Base-by-base conservation (phyloP, 1,140 invertebrate species). In the Scaptomyza hsui region DNA sequence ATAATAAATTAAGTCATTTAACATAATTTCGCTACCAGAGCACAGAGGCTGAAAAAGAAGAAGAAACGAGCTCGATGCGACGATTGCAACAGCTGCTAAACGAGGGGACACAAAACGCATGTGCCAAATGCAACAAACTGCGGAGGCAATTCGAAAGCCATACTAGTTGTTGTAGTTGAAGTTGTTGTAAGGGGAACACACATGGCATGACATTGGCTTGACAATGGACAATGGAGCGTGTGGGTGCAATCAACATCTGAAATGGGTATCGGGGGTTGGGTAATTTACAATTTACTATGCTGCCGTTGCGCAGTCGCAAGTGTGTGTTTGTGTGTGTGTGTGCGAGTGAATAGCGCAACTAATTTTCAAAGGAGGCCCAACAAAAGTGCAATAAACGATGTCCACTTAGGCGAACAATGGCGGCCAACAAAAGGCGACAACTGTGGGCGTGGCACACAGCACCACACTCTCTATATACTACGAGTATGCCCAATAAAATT, bases 1-100 rank as follows among this genome's bases (percentile, higher is more conserved):
- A 82, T 88, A 72, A 88, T 86, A 86, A 86, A 86, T 86, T 88
- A 86, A 86, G 82, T 70, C 78, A 86, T 86, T 86, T 86, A 86
- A 81, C 74, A 78, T 88, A 81, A 86, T 88, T 86, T 88, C 75
- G 82, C 82, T 86, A 88, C 79, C 78, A 82, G 59, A 61, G 77
- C 3, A 12, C 12, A 37, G 32, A n/a, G n/a, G 32, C 10, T n/a
- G n/a, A 35, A n/a, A n/a, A 35, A 35, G 10, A 35, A 37, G 32
- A 37, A 37, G 12, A 24, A 24, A 6, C 60, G 55, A 32, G 24
- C 29, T 16, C 9, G 15, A 21, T 12, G 26, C 16, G 62, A 62
- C 41, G 55, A 44, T 64, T 18, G 72, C 69, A 86, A 88, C 81
- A 86, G 82, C 82, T 86, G 81, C 78, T 69, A 55, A 81, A 88